Evolutionary conservation across 2,888 invertebrate species (phyloP).

Genomic region (Noctua pronuba): DNA sequence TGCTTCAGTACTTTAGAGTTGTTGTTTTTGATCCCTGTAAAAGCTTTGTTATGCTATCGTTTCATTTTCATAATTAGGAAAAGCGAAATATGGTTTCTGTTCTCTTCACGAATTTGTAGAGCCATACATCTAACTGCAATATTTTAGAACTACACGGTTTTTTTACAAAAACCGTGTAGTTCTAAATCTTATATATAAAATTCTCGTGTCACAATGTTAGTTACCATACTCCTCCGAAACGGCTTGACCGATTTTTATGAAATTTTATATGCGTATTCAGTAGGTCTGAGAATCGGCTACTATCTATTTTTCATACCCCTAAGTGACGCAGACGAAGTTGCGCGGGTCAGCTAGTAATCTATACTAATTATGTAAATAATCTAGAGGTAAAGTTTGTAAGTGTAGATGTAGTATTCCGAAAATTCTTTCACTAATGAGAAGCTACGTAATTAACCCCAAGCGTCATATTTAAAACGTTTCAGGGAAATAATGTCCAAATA

Average conservation of each 20-base stretch:
- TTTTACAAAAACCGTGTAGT: too few relatives aligned
- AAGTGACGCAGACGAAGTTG: too few relatives aligned
- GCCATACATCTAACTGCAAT: not conserved
- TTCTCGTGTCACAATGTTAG: too few relatives aligned
- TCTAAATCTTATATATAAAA: too few relatives aligned
- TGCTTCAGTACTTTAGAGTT: constrained; percentile 10
- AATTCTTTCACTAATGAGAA: not conserved
- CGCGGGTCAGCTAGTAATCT: too few relatives aligned
- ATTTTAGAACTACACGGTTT: not conserved
- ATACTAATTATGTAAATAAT: not conserved
- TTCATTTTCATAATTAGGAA: not conserved
- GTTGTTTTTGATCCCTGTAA: constrained; percentile 19
- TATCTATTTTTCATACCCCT: too few relatives aligned
- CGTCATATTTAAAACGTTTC: not conserved
- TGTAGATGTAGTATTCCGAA: not conserved
- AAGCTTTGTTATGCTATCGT: not conserved
- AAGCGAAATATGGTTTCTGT: not conserved
- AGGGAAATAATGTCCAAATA: not conserved
- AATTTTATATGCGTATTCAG: too few relatives aligned
- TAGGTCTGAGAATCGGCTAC: too few relatives aligned
- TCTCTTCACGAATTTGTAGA: not conserved
- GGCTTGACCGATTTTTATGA: too few relatives aligned
- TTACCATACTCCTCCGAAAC: too few relatives aligned
- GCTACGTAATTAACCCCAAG: not conserved
- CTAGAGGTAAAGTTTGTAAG: not conserved